Evolutionary conservation across 1,140 invertebrate species (phyloP).

Genomic region (honey bee (Apis mellifera)): DNA sequence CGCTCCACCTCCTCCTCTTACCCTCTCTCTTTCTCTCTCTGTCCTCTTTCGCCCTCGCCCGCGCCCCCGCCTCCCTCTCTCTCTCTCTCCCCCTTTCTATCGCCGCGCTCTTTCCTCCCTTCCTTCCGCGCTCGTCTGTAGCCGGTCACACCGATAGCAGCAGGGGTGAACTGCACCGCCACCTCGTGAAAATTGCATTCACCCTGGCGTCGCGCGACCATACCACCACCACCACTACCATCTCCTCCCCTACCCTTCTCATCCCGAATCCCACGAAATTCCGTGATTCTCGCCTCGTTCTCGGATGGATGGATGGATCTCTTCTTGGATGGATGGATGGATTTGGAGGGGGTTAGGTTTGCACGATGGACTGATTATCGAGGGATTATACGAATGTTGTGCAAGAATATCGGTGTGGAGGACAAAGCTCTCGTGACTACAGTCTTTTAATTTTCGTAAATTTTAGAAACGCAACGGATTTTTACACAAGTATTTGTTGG

Average conservation of each 20-base stretch:
- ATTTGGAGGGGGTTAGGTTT: no score
- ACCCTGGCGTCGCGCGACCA: slow-evolving; percentile 29
- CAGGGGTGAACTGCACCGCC: slow-evolving; percentile 72
- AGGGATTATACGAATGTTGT: no score
- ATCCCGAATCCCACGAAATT: neutral
- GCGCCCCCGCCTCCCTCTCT: neutral
- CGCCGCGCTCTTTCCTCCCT: slow-evolving; percentile 10
- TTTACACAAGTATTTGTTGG: no score
- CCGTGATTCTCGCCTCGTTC: neutral
- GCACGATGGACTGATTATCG: no score
- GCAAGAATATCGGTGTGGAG: no score
- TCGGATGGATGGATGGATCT: no score
- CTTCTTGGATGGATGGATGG: no score
- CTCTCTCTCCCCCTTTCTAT: neutral
- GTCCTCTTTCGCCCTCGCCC: neutral
- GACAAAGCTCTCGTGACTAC: no score
- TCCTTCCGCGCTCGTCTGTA: slow-evolving; percentile 26
- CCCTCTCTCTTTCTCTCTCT: neutral
- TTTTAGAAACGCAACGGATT: no score
- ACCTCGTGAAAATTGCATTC: slow-evolving; percentile 74
- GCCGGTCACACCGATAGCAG: slow-evolving; percentile 43
- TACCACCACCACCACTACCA: no score
- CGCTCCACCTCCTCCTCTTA: neutral
- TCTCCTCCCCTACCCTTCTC: no score
- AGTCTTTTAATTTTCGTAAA: no score